phyloP scores from a whole-genome alignment of 1,140 invertebrate genomes.

The Streblospio benedicti region DNA sequence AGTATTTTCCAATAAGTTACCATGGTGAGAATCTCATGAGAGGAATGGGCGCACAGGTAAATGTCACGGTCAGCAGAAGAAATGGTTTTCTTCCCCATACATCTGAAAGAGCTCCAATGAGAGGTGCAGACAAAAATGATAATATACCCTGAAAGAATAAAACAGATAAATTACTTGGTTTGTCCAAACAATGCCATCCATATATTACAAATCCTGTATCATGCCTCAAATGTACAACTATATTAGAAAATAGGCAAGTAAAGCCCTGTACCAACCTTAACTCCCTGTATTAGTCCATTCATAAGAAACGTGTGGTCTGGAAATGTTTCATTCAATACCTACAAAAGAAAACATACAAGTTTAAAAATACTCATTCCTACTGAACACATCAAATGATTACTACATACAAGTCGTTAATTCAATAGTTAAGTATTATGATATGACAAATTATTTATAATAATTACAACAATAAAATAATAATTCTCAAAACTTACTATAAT shows the following conservation, averaged over 20 bases:
- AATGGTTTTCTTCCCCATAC: slow-evolving; percentile 98
- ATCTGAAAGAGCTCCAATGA: slow-evolving; percentile 94
- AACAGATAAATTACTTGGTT: slow-evolving; percentile 10
- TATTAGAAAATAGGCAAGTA: no score
- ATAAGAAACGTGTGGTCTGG: slow-evolving; percentile 98
- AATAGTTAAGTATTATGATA: no score
- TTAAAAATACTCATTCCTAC: not conserved
- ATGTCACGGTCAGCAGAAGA: slow-evolving; percentile 94
- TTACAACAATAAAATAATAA: no score
- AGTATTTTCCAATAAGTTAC: slow-evolving; percentile 44
- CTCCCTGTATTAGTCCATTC: slow-evolving; percentile 98
- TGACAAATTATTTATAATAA: no score
- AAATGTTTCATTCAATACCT: slow-evolving; percentile 92
- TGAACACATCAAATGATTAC: slow-evolving; percentile 4
- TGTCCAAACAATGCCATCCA: not conserved
- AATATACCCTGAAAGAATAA: slow-evolving; percentile 70
- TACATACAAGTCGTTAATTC: not conserved
- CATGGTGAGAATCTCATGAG: slow-evolving; percentile 98
- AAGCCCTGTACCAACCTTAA: no score
- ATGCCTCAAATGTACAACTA: no score
- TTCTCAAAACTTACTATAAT: slow-evolving; percentile 69
- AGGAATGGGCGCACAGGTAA: slow-evolving; percentile 97
- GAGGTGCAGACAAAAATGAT: slow-evolving; percentile 90
- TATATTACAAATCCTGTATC: not conserved
- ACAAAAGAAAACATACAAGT: slow-evolving; percentile 35